Evolutionary conservation across 1,140 invertebrate species (phyloP).

Genomic region (Drosophila eugracilis): DNA sequence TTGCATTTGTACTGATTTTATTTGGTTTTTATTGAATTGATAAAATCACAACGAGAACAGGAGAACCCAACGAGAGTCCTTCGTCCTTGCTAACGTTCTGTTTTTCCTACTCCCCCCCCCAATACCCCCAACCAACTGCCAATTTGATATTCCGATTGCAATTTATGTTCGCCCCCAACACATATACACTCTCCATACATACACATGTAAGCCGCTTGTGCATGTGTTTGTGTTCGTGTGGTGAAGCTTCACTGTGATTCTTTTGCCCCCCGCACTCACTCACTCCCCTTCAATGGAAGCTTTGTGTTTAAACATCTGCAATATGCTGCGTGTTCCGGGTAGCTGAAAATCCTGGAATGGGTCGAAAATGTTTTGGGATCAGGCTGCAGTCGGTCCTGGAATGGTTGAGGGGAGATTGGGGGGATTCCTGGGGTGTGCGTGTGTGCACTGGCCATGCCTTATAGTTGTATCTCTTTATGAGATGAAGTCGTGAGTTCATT

Average conservation of each 20-base stretch:
- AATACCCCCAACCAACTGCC: constrained; percentile 50
- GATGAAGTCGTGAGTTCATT: neutral
- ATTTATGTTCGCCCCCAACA: constrained; percentile 66
- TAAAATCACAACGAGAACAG: constrained; percentile 73
- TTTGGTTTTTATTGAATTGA: constrained; percentile 85
- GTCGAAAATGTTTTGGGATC: constrained; percentile 47
- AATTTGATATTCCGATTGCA: constrained; percentile 84
- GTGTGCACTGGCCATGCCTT: neutral
- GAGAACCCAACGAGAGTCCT: constrained; percentile 25
- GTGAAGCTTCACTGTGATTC: constrained; percentile 66
- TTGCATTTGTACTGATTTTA: constrained; percentile 84
- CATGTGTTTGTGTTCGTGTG: constrained; percentile 14
- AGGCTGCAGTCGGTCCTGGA: constrained; percentile 61
- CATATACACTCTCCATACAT: constrained; percentile 11
- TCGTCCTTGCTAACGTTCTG: constrained; percentile 36
- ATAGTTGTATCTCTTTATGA: neutral
- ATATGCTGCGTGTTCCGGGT: constrained; percentile 66
- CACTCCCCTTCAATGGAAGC: neutral
- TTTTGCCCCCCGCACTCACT: constrained; percentile 29
- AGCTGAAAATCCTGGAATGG: constrained; percentile 26
- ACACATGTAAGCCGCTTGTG: constrained; percentile 32
- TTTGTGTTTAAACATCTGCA: constrained; percentile 78
- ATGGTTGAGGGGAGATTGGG: neutral
- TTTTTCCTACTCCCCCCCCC: constrained; percentile 10
- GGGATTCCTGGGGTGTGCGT: constrained; percentile 3